Conservation (phyloP, 2,888 invertebrate species). For the Tetragonula carbonaria region DNA sequence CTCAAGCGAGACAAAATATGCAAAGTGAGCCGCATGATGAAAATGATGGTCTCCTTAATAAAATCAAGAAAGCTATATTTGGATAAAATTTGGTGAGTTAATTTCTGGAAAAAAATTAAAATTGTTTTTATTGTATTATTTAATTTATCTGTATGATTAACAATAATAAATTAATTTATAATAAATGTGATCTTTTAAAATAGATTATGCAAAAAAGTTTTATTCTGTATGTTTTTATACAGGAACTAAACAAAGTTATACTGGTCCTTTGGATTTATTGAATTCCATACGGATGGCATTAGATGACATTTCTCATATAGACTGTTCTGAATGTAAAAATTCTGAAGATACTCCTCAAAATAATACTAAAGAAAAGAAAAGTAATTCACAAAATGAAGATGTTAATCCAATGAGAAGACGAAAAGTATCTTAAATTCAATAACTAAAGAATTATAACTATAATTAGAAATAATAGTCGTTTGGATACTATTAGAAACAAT, state of each 20-base stretch:
- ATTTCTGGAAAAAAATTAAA: background rate
- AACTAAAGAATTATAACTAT: background rate
- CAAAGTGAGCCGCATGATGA: constrained; percentile 76
- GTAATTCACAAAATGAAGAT: constrained; percentile 69
- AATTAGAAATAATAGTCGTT: background rate
- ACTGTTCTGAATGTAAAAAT: constrained; percentile 32
- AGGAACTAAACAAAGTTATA: constrained; percentile 88
- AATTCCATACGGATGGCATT: constrained; percentile 87
- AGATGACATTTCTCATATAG: constrained; percentile 76
- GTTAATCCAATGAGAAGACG: constrained; percentile 79
- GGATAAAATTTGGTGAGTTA: constrained; percentile 83
- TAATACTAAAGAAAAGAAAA: constrained; percentile 32
- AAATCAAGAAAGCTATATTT: constrained; percentile 87
- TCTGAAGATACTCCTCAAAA: constrained; percentile 72
- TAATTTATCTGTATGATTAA: background rate
- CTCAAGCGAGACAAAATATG: constrained; percentile 83
- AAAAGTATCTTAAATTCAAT: constrained; percentile 79
- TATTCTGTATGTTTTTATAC: constrained; percentile 54
- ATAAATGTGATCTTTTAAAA: background rate
- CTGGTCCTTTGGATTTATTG: constrained; percentile 86
- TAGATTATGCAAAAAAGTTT: background rate
- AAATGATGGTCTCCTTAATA: constrained; percentile 85
- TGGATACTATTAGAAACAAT: background rate
- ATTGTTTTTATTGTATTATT: background rate
- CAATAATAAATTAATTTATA: background rate